Conservation (phyloP, 2,888 invertebrate species). For the Cantharis lateralis region DNA sequence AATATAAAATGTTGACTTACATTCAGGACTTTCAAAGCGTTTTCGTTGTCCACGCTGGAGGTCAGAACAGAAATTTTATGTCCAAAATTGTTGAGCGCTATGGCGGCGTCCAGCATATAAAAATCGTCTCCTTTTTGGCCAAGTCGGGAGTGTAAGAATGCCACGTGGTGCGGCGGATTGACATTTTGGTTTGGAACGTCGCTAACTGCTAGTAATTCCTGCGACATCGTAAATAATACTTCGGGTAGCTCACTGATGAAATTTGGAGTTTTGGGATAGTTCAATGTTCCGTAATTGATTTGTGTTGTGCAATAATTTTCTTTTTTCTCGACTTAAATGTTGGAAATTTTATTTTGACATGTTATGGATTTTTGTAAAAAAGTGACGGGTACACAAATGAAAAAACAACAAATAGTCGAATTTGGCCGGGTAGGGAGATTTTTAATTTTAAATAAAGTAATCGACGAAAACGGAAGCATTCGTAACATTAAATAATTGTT, state of each 20-base stretch:
- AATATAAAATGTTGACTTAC: constrained; percentile 35
- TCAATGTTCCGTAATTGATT: neutral
- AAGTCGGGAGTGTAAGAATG: constrained; percentile 48
- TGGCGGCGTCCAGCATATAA: constrained; percentile 47
- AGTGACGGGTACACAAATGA: neutral
- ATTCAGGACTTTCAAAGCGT: constrained; percentile 43
- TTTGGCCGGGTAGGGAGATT: neutral
- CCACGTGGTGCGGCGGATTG: constrained; percentile 34
- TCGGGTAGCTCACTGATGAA: neutral
- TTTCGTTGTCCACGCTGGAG: constrained; percentile 40
- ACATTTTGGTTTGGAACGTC: neutral
- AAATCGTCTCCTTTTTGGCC: constrained; percentile 44
- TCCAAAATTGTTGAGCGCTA: constrained; percentile 44
- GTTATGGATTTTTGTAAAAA: neutral
- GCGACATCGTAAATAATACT: neutral
- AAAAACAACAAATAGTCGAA: neutral
- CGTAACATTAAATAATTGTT: too few species aligned
- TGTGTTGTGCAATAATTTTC: neutral
- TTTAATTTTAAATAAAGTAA: too few species aligned
- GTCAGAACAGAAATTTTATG: constrained; percentile 47
- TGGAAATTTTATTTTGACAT: neutral
- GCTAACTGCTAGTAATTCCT: neutral
- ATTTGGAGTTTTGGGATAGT: neutral
- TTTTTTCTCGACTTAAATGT: neutral
- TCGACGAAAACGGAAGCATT: too few species aligned